Percentiles rank a stretch among this genome's conserved stretches.
Conservation (phyloP, 2,797 vertebrate species). For the Phylloscopus collybita region DNA sequence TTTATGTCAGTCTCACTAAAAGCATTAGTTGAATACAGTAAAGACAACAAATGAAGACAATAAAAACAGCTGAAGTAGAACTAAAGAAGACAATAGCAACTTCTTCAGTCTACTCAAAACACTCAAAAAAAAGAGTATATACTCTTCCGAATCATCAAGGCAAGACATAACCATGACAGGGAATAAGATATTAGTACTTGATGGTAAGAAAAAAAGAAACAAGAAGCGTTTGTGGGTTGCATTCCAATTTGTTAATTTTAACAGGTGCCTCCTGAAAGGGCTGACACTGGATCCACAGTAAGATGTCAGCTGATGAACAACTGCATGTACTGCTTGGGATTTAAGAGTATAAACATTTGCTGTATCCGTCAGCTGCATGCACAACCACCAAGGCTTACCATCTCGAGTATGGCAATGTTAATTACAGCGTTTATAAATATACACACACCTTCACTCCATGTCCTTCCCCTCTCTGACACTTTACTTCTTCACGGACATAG, state of each 20-base stretch:
- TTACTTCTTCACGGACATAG: background rate
- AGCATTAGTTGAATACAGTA: background rate
- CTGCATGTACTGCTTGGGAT: conserved; percentile 40
- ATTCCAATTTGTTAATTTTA: conserved; percentile 48
- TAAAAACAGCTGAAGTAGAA: background rate
- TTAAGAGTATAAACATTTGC: conserved; percentile 39
- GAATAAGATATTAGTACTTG: background rate
- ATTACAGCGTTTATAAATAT: background rate
- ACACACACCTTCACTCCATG: background rate
- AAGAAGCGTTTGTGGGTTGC: conserved; percentile 52
- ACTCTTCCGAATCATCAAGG: background rate
- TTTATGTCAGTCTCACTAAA: background rate
- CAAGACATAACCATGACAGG: background rate
- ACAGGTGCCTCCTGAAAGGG: conserved; percentile 71
- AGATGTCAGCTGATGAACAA: conserved; percentile 71
- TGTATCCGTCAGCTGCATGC: background rate
- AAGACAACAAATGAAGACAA: background rate
- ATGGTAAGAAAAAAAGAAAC: conserved; percentile 21
- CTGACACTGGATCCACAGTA: conserved; percentile 58
- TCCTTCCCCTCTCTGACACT: background rate
- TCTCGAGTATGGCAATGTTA: background rate
- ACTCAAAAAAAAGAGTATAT: background rate
- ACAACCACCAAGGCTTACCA: background rate
- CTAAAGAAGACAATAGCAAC: background rate
- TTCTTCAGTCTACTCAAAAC: background rate